Evolutionary conservation across 1,140 invertebrate genomes (phyloP), one percentile per base, ranked within the genome.

Genomic region (Solenopsis fugax): DNA sequence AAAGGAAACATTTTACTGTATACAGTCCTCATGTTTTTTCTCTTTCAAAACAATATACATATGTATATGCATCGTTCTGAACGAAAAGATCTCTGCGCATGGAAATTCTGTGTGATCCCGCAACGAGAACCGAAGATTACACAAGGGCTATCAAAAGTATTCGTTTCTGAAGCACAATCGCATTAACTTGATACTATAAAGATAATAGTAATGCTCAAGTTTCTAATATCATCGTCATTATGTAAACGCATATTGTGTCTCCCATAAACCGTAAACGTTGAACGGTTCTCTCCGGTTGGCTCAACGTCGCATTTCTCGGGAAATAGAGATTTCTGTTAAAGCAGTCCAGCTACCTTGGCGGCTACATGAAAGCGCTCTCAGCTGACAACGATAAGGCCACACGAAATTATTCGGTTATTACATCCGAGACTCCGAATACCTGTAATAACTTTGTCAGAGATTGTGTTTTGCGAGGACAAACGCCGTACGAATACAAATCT

Each of bases 391-490:
- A 84, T 84, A 75, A 75, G 54, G 18, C 21, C 45, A 18, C 50
- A 75, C 7, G 69, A 73, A 75, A 73, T 82, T 82, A 84, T 75
- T 45, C 69, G 56, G 80, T 84, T 84, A 75, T 84, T 84, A 75
- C 69, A 75, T 81, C 65, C 78, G 34, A 71, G 58, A 48, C 54
- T 50, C 54, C 54, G 41, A 75, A 84, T 84, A 75, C 80, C 80
- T 84, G 80, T 60, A 84, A 84, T 84, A 84, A 84, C 80, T 84
- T 50, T 18, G 80, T 60, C 80, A 34, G 80, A 84, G 80, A 84
- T 84, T 75, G 80, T 75, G 80, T 84, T 84, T 60, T 73, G 80
- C 54, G 71, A 41, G 50, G 18, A 60, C 80, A 18, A 37, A n/a
- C 58, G 41, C 41, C 67, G 45, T 75, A 60, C 54, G 41, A 84